Percentiles rank a stretch among this genome's conserved stretches.
Evolutionary conservation across 2,113 vertebrate genomes (phyloP).

Genomic region (Lepus europaeus): DNA sequence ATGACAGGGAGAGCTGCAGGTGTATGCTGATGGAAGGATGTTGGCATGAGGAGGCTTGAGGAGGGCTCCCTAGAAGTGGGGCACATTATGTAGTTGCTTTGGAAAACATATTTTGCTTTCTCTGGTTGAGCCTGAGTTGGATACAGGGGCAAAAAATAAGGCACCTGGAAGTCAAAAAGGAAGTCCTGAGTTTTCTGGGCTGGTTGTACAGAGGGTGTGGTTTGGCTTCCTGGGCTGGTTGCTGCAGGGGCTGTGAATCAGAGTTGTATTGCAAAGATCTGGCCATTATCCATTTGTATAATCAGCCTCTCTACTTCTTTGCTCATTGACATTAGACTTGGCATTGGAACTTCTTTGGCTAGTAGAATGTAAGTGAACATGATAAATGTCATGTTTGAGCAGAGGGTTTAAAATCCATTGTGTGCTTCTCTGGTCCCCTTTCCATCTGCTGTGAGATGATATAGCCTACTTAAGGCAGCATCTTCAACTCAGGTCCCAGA

Average conservation of each 20-base stretch:
- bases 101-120: conserved; percentile 53
- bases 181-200: conserved; percentile 6
- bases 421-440: background rate
- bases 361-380: background rate
- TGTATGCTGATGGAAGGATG: background rate
- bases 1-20: background rate
- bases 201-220: background rate
- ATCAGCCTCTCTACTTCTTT: background rate
- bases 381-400: background rate
- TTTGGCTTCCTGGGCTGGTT: conserved; percentile 21
- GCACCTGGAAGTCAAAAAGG: background rate
- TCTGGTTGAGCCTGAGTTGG: conserved; percentile 41
- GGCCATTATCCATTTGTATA: background rate
- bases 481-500: background rate
- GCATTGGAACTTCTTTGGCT: background rate
- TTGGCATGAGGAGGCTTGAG: background rate
- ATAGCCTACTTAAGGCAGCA: background rate
- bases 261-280: conserved; percentile 4
- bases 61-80: background rate
- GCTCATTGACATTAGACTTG: background rate
- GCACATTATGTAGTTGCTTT: conserved; percentile 26
- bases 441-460: background rate
- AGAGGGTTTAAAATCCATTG: background rate
- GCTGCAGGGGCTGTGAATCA: conserved; percentile 11
- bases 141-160: conserved; percentile 2